Conservation (phyloP, 1,140 invertebrate genomes). For the Melipona quadrifasciata region DNA sequence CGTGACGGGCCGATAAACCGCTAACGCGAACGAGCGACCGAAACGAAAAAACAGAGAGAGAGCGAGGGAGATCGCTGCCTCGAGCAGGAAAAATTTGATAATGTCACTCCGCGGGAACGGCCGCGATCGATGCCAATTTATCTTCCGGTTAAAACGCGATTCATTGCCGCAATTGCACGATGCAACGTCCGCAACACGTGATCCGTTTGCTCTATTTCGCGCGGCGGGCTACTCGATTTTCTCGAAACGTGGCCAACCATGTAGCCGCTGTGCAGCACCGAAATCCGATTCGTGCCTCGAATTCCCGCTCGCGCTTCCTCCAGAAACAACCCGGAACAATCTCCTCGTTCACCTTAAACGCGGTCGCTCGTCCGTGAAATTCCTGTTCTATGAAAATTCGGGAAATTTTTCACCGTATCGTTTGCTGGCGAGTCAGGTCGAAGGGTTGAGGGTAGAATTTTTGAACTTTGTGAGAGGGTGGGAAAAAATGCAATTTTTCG, state of each 20-base stretch:
- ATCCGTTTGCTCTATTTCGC: constrained; percentile 26
- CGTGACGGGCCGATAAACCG: background rate
- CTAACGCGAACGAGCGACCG: background rate
- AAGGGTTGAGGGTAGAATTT: too few species aligned
- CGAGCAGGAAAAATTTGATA: constrained; percentile 15
- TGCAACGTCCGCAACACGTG: constrained; percentile 7
- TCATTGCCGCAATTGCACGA: constrained; percentile 25
- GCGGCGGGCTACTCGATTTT: constrained; percentile 6
- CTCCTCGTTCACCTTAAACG: too few species aligned
- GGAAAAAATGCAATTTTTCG: too few species aligned
- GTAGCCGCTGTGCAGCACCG: background rate
- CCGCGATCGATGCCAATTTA: constrained; percentile 27
- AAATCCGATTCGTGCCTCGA: background rate
- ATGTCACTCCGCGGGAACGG: background rate
- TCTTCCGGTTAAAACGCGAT: constrained; percentile 24
- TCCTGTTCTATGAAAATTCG: background rate
- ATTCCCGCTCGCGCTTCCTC: too few species aligned
- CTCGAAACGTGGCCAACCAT: background rate
- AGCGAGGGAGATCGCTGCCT: background rate
- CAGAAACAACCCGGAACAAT: background rate
- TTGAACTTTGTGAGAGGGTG: too few species aligned
- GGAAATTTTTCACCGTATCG: too few species aligned
- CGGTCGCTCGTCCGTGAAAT: too few species aligned
- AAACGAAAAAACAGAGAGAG: background rate
- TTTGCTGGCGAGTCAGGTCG: too few species aligned